Evolutionary conservation across 2,797 vertebrate species (phyloP), one percentile per base, ranked within the genome.

Genomic region (Poliocrania exsul): DNA sequence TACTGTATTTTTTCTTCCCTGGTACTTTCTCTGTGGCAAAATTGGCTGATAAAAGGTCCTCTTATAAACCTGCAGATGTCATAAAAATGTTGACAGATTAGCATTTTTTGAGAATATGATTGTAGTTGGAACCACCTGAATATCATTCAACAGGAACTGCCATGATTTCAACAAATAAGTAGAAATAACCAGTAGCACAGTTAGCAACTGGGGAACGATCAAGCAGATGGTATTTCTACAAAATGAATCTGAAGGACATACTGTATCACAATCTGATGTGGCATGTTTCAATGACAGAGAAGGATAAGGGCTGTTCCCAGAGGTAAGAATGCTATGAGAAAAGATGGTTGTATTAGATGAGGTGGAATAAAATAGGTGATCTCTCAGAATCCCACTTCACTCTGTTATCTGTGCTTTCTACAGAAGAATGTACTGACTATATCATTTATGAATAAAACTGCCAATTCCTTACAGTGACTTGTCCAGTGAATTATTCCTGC

Each of bases 341-440:
- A 58, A 64, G 20, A 51, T 35, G 54, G 18, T n/a, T 0, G 0
- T 33, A 6, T 71, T 46, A 33, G 19, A 28, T 28, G 20, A 64
- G 5, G 9, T 13, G 57, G 17, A 12, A 3, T 71, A 18, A 81
- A 67, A 19, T 0, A 69, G 46, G 10, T 72, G 38, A 16, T 46
- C 13, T 64, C 60, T 69, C 61, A 56, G 61, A 44, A 33, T 35
- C 18, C 8, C 10, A 29, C 37, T 65, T 74, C 57, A 37, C 33
- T 57, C 38, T 18, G 18, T 38, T 69, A 44, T 16, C 18, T 37
- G 1, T 40, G 19, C 7, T 49, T 87, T 70, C 56, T 61, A 35
- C 19, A 70, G 60, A 66, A 61, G 15, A 77, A 69, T 29, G 44
- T 28, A 35, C 5, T 25, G 56, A 38, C 31, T 47, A 24, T 38